phyloP scores from a whole-genome alignment of 2,797 vertebrate genomes.

The Pipistrellus pygmaeus region DNA sequence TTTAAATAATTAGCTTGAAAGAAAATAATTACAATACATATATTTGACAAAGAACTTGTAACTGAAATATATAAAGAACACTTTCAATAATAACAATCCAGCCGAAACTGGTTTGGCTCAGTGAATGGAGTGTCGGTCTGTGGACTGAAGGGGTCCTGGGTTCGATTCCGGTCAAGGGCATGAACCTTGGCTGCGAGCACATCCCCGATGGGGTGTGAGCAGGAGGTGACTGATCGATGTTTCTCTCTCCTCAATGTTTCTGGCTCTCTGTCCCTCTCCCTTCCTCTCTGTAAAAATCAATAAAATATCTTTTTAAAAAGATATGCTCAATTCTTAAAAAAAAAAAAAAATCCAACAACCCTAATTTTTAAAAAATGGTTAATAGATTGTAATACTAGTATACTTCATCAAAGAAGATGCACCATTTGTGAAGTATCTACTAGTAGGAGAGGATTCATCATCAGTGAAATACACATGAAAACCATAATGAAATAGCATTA shows the following conservation, averaged over 20 bases:
- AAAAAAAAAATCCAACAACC: not conserved
- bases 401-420: not conserved
- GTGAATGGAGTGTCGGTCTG: too few relatives aligned
- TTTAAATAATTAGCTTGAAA: not conserved
- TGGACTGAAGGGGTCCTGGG: too few relatives aligned
- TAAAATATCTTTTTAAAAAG: too few relatives aligned
- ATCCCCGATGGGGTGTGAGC: too few relatives aligned
- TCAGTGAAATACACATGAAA: constrained; percentile 22
- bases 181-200: too few relatives aligned
- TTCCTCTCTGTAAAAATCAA: too few relatives aligned
- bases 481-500: not conserved
- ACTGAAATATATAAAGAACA: not conserved
- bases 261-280: too few relatives aligned
- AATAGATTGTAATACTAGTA: not conserved
- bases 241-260: too few relatives aligned
- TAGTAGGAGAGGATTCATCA: not conserved
- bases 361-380: not conserved
- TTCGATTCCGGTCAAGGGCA: too few relatives aligned
- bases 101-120: too few relatives aligned
- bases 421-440: too few relatives aligned
- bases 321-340: not conserved
- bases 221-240: too few relatives aligned
- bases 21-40: not conserved
- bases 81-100: not conserved
- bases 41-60: not conserved